Base-by-base conservation (phyloP, 2,797 vertebrate genomes). In the Toxotes lorentzi region DNA sequence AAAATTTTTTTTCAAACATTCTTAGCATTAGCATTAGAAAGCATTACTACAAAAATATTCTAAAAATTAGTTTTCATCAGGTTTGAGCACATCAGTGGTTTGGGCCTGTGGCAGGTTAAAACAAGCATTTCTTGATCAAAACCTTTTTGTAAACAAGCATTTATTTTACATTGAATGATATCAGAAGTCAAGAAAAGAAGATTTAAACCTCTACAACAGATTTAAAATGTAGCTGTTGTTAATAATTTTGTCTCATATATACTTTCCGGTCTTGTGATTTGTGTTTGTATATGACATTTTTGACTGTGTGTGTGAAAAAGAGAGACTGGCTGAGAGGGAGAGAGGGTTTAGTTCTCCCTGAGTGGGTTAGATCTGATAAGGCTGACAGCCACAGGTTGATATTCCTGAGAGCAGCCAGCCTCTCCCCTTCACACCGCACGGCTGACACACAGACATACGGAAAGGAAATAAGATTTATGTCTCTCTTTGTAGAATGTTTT, bases 311-410 rank as follows among this genome's bases (percentile, higher is more conserved):
- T 63, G 66, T 70, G 76, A 41, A 53, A 74, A 54, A 82, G 75
- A 83, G 57, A 70, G 77, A 70, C 48, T 51, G 62, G 32, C 67
- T 85, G 72, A 71, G 80, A 70, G 65, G 32, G 57, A 61, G 81
- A 79, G 85, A 82, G 87, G 87, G 86, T 91, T 93, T 89, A 89
- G 90, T 92, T 92, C 82, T 88, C 82, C 86, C 79, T 85, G 88
- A 93, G 76, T 87, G 86, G 77, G 70, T 88, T 76, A 81, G 89
- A 94, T 94, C 92, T 93, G 93, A 94, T 94, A 93, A 94, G 73
- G 74, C 74, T 90, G 90, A 94, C 87, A 92, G 88, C 85, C 88
- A 90, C 85, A 88, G 89, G 92, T 92, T 90, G 91, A 92, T 89
- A 89, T 90, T 92, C 91, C 91, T 94, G 93, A 92, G 92, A 94